Base-by-base conservation (phyloP, 2,797 vertebrate species). In the Oryzias sinensis region DNA sequence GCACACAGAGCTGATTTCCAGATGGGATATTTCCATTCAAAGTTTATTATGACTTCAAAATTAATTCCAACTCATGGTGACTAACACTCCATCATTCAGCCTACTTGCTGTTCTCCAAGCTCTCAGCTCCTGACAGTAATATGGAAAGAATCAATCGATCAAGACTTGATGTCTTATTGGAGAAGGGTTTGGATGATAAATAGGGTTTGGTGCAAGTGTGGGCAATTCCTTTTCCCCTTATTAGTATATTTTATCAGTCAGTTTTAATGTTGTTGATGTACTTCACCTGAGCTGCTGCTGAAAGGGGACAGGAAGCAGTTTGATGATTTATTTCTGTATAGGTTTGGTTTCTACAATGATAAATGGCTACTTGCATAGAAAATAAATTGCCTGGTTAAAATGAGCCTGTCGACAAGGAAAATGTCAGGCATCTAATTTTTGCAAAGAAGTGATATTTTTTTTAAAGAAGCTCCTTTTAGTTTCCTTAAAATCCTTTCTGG, bases 21-120 rank as follows among this genome's bases (percentile, higher is more conserved):
- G 60, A 37, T 56, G 29, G 61, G 56, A 6, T 15, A 52, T 53
- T 52, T 64, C 68, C 73, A 58, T 56, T 59, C 67, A 69, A 65
- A 46, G 55, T 80, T 48, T 55, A 62, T 79, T 70, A 77, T 59
- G 56, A 51, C 62, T 73, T 46, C 45, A 40, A 53, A 70, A 86
- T 81, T 73, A 71, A 87, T 81, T 60, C 49, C 33, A 20, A 73
- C 61, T 69, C 54, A 52, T 43, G 8, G 49, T 37, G 48, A 64
- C 67, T 52, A 43, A 51, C 41, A 67, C 62, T 57, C 51, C 63
- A 74, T 83, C 74, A 59, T 27, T 76, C 70, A 67, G 48, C 60
- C 64, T 46, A 50, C 68, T 55, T 56, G 14, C 62, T 54, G 53
- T 62, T 69, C 24, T 22, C 44, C 55, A 65, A 54, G 46, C 41